phyloP scores from a whole-genome alignment of 2,113 vertebrate genomes.

The Hypocryptadius cinnamomeus region DNA sequence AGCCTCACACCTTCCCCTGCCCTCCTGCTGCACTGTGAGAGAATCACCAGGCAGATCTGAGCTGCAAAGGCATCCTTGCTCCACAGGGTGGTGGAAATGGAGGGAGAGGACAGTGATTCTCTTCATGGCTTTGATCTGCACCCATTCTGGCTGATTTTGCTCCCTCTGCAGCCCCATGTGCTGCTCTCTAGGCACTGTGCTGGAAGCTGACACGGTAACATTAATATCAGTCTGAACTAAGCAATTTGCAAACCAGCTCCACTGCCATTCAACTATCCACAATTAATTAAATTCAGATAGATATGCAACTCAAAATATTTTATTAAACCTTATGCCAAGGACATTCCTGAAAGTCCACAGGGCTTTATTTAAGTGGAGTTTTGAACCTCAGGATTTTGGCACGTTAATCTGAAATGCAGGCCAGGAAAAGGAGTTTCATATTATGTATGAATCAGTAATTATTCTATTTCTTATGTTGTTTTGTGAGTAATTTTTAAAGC shows the following conservation, averaged over 20 bases:
- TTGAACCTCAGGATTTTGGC: conserved; percentile 67
- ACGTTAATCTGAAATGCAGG: conserved; percentile 61
- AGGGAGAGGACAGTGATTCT: background rate
- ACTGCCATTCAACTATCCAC: conserved; percentile 55
- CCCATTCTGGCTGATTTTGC: background rate
- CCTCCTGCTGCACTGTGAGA: background rate
- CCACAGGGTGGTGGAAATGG: background rate
- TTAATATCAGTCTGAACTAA: background rate
- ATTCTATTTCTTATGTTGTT: conserved; percentile 47
- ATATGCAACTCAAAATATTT: conserved; percentile 60
- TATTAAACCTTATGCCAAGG: conserved; percentile 55
- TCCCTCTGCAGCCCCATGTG: background rate
- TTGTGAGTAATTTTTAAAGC: conserved; percentile 7
- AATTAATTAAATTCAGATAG: conserved; percentile 69
- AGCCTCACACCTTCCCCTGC: background rate
- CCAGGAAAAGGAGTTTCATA: conserved; percentile 65
- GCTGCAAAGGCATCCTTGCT: background rate
- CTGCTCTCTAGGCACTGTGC: background rate
- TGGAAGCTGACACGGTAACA: background rate
- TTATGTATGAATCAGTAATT: conserved; percentile 56
- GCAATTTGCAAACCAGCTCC: conserved; percentile 28
- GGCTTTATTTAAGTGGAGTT: conserved; percentile 64
- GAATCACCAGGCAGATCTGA: background rate
- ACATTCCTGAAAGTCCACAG: conserved; percentile 66
- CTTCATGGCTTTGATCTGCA: background rate